These are phyloP conservation scores for Copsychus sechellarum DNA, from an alignment of 2,113 vertebrate species.

Conservation along the genomic window DNA sequence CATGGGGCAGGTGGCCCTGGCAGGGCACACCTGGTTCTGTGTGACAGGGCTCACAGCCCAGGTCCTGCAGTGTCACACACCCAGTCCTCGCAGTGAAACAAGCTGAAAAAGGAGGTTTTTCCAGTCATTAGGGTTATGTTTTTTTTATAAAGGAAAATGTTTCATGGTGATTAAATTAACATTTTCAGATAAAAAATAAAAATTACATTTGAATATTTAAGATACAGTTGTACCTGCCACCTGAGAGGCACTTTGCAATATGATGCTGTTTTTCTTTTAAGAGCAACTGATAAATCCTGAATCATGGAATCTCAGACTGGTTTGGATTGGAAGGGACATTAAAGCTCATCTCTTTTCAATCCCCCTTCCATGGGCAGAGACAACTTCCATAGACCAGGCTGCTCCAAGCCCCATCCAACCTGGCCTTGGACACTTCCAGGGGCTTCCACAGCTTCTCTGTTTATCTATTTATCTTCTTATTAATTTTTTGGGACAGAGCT, in stretches of 20 bases:
- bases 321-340: not conserved
- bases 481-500: not conserved
- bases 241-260: not conserved
- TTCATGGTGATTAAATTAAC: not conserved
- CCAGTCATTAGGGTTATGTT: not conserved
- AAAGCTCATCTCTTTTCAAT: not conserved
- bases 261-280: not conserved
- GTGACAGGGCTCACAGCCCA: too few relatives aligned
- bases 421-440: not conserved
- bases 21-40: not conserved
- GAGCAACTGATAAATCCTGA: not conserved
- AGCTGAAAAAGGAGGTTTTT: not conserved
- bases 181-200: not conserved
- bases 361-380: not conserved
- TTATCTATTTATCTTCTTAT: not conserved
- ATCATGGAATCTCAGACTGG: not conserved
- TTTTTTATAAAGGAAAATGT: not conserved
- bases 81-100: not conserved
- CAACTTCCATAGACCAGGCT: not conserved
- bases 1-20: not conserved
- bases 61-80: not conserved
- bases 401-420: accelerated
- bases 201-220: conserved; percentile 13
- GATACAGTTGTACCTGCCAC: not conserved
- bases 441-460: not conserved